Evolutionary conservation across 2,113 vertebrate genomes (phyloP).

Genomic region (Donacobius atricapilla): DNA sequence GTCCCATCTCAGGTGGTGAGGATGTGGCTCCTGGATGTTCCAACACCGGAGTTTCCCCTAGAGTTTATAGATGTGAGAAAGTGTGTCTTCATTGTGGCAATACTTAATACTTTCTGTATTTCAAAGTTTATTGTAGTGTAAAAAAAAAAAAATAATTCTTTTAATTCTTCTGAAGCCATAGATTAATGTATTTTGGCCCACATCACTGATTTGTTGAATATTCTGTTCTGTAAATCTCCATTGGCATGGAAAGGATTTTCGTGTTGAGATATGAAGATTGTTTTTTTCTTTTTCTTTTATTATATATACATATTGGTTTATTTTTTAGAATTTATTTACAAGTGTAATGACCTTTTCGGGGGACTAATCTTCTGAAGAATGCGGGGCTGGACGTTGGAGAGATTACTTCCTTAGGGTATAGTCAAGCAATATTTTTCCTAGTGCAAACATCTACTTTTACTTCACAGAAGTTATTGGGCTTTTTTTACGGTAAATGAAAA

Average conservation of each 20-base stretch:
- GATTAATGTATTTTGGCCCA: not conserved
- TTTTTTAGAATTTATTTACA: not conserved
- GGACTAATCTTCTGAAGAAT: not conserved
- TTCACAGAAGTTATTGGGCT: not conserved
- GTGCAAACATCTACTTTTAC: not conserved
- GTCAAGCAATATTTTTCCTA: not conserved
- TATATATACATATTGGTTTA: accelerated
- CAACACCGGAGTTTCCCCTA: not conserved
- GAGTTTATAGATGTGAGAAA: not conserved
- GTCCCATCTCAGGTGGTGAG: not conserved
- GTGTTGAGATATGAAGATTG: not conserved
- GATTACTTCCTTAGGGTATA: not conserved
- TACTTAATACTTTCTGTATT: not conserved
- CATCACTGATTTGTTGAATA: not conserved
- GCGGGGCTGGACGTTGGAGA: not conserved
- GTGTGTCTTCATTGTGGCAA: not conserved
- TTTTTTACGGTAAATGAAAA: not conserved
- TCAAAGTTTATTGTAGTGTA: not conserved
- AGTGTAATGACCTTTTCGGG: not conserved
- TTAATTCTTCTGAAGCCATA: not conserved
- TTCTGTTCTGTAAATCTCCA: not conserved
- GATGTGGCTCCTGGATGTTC: not conserved
- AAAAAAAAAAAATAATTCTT: not conserved
- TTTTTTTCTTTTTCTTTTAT: not conserved
- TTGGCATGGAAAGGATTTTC: not conserved